A percentile compares a stretch with the other conserved stretches of the same genome.
Evolutionary conservation across 1,140 invertebrate species (phyloP).

Genomic region (Cherax destructor): DNA sequence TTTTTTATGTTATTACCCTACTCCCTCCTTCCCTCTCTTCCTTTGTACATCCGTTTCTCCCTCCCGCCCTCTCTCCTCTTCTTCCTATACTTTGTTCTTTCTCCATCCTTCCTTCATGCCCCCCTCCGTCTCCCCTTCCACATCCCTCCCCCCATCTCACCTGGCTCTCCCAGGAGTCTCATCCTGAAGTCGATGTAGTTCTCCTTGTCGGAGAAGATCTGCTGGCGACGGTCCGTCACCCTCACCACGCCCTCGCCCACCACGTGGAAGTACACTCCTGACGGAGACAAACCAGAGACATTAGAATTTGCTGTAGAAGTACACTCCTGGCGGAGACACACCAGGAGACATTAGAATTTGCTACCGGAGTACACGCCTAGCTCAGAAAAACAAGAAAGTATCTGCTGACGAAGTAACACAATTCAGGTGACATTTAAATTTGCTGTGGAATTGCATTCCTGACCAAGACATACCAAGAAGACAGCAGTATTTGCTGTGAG

Average conservation of each 20-base stretch:
- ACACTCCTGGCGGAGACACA: constrained; percentile 62
- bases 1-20: neutral
- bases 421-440: no score
- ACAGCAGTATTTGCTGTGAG: no score
- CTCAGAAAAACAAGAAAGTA: no score
- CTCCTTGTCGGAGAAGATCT: constrained; percentile 91
- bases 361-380: no score
- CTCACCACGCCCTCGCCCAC: constrained; percentile 94
- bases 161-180: constrained; percentile 91
- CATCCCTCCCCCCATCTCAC: constrained; percentile 75
- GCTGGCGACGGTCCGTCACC: constrained; percentile 85
- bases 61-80: neutral
- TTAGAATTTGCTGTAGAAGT: neutral
- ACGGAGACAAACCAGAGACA: constrained; percentile 72
- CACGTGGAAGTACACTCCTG: constrained; percentile 94
- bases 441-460: no score
- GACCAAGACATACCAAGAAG: no score
- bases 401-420: no score
- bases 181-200: constrained; percentile 97
- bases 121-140: neutral
- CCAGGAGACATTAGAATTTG: neutral
- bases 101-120: neutral
- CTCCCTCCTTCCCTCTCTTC: neutral
- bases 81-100: neutral
- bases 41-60: neutral